Conservation (phyloP, 2,113 vertebrate species). For the Turnix velox region DNA sequence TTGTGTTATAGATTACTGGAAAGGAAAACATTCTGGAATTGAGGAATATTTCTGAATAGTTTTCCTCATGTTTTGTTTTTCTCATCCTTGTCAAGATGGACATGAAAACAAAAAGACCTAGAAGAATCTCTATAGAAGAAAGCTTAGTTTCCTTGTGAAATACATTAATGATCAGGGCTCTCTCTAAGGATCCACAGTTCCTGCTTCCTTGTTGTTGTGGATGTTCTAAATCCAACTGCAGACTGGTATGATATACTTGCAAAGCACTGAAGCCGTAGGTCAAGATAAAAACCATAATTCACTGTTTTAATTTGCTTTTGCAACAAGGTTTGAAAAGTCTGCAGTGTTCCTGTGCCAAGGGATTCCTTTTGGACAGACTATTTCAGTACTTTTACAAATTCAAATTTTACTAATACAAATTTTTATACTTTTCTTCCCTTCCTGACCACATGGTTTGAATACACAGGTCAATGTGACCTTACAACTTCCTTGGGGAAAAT, state of each 20-base stretch:
- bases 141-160: not conserved
- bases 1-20: not conserved
- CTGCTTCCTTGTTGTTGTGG: not conserved
- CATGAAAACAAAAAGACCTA: not conserved
- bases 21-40: not conserved
- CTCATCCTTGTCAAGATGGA: not conserved
- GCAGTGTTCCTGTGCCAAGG: not conserved
- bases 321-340: not conserved
- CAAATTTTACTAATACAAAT: no score
- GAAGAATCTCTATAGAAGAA: not conserved
- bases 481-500: slow-evolving; percentile 13
- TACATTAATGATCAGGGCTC: not conserved
- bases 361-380: not conserved
- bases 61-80: not conserved
- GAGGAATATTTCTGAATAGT: not conserved
- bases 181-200: not conserved
- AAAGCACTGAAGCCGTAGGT: not conserved
- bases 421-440: not conserved
- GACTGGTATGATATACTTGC: not conserved
- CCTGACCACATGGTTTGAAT: not conserved
- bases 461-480: slow-evolving; percentile 20
- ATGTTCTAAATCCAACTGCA: not conserved
- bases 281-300: not conserved
- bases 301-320: slow-evolving; percentile 24
- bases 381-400: not conserved